Evolutionary conservation across 2,113 vertebrate genomes (phyloP).

Genomic region (Hippolais icterina): DNA sequence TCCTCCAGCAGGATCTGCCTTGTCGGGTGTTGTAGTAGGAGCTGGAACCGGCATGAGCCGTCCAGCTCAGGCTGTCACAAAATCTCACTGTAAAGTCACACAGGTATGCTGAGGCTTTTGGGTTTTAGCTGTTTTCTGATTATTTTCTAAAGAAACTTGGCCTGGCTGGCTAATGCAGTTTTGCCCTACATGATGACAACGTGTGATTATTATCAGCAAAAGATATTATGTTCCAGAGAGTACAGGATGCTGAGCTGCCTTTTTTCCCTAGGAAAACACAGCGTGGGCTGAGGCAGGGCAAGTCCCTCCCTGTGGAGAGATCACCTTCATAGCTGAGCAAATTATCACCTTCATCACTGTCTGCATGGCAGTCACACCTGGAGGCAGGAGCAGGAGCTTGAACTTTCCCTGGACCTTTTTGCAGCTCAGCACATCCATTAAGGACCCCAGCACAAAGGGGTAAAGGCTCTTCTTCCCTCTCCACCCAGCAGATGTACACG

Average conservation of each 20-base stretch:
- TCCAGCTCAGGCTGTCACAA: not conserved
- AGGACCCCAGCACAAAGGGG: not conserved
- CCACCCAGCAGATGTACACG: not conserved
- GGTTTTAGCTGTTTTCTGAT: not conserved
- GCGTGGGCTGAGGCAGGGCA: not conserved
- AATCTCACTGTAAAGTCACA: not conserved
- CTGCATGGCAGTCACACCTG: not conserved
- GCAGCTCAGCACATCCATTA: not conserved
- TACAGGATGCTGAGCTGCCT: not conserved
- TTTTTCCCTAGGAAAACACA: not conserved
- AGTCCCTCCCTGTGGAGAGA: not conserved
- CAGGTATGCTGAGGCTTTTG: not conserved
- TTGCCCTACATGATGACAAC: not conserved
- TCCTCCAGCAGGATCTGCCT: not conserved
- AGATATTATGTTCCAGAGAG: not conserved
- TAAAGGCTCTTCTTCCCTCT: not conserved
- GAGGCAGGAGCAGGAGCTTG: not conserved
- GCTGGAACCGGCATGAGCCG: not conserved
- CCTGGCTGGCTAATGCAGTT: not conserved
- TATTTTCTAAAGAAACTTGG: not conserved
- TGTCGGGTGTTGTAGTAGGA: rapidly evolving
- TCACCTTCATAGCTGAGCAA: not conserved
- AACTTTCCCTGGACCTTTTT: not conserved
- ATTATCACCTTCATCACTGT: not conserved
- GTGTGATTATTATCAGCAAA: not conserved